Base-by-base conservation (phyloP, 2,888 invertebrate genomes). In the Ptilodon capucinus region DNA sequence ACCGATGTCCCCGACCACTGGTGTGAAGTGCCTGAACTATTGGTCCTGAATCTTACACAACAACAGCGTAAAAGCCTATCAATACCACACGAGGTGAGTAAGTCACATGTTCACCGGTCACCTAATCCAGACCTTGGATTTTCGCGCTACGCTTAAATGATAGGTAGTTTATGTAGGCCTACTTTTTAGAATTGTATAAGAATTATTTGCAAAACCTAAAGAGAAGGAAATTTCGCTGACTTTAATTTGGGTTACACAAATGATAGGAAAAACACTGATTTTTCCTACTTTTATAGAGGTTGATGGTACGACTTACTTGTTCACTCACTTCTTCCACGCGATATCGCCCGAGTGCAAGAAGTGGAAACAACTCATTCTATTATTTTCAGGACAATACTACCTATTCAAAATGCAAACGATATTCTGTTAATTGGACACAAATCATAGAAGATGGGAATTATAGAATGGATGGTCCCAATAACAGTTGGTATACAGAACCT, bases 1-100 rank as follows among this genome's bases (percentile, higher is more conserved):
- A 94, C 97, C 4, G 95, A 97, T 68, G 93, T 94, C 28, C 97
- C 97, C 0, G 94, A 95, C 36, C 95, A 97, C 85, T 97, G 97
- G 96, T 98, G 97, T 76, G 91, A 83, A 53, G 93, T 96, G 18
- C 95, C 96, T 0, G 93, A 94, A 60, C 84, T 97, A 48, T 77
- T 88, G 71, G 79, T 60, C 39, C 67, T 64, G 50, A 92, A 93
- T 72, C 77, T 95, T 41, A 91, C 93, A 4, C 74, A 84, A 56
- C 89, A 93, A 44, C 88, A 93, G 71, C 88, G 94, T 46, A 94
- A 93, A 82, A 78, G 83, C 46, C 80, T 96, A 62, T 93, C 94
- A 16, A 95, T 96, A 76, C 96, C 96, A 6, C 84, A 75, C 57
- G 76, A 84, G 85, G 93, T 93, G 73, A 48, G 40, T 42, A 21